These are phyloP conservation scores for Eulemur mongoz DNA, from an alignment of 2,797 vertebrate species.

Conservation along the genomic window DNA sequence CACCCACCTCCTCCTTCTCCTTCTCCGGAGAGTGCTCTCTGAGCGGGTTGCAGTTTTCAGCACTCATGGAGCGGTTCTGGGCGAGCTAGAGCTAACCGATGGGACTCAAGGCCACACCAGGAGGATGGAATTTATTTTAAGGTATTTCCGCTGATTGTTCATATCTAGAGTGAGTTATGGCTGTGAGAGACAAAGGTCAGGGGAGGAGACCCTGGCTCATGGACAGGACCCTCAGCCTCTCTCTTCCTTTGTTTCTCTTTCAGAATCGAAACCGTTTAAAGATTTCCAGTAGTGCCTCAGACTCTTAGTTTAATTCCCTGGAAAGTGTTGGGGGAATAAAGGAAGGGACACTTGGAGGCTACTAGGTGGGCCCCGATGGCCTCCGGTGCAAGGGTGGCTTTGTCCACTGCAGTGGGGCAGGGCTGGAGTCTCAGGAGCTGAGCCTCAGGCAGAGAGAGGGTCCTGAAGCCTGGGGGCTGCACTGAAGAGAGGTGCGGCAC, in stretches of 20 bases:
- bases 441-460: slow-evolving; percentile 8
- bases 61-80: slow-evolving; percentile 87
- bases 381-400: slow-evolving; percentile 41
- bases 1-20: slow-evolving; percentile 79
- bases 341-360: neutral
- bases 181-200: slow-evolving; percentile 94
- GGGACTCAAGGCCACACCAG: slow-evolving; percentile 88
- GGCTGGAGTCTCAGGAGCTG: slow-evolving; percentile 27
- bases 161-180: slow-evolving; percentile 96
- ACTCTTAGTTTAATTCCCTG: slow-evolving; percentile 76
- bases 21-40: slow-evolving; percentile 83
- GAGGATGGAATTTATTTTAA: slow-evolving; percentile 99
- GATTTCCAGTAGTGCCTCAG: slow-evolving; percentile 68
- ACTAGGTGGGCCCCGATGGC: neutral
- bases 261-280: slow-evolving; percentile 82
- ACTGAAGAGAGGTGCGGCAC: neutral
- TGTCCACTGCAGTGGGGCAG: slow-evolving; percentile 34
- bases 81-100: slow-evolving; percentile 80
- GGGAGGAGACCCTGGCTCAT: slow-evolving; percentile 84
- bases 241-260: slow-evolving; percentile 86
- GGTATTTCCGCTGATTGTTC: slow-evolving; percentile 99
- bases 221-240: slow-evolving; percentile 80
- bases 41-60: slow-evolving; percentile 83
- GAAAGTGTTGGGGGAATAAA: slow-evolving; percentile 35
- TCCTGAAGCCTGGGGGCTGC: neutral